Conservation (phyloP, 2,113 vertebrate species). For the Microtus pennsylvanicus region DNA sequence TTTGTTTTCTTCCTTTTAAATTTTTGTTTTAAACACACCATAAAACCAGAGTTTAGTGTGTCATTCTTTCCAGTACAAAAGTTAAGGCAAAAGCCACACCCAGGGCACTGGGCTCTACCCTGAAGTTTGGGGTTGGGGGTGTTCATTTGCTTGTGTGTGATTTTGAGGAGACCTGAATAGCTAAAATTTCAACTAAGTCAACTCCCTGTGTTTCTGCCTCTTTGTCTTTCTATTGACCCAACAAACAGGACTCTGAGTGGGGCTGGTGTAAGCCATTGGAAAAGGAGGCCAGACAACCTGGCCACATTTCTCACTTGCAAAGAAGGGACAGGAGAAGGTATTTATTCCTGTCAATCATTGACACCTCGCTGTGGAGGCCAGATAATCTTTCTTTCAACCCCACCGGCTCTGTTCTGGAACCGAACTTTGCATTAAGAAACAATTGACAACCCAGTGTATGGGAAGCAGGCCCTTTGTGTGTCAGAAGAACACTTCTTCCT, state of each 20-base stretch:
- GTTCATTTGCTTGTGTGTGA: background rate
- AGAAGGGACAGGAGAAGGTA: conserved; percentile 83
- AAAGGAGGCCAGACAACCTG: conserved; percentile 34
- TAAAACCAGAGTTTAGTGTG: background rate
- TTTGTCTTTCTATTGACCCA: background rate
- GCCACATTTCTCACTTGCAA: conserved; percentile 75
- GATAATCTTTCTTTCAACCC: conserved; percentile 78
- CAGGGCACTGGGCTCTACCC: fast-evolving
- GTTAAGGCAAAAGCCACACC: background rate
- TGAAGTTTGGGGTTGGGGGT: background rate
- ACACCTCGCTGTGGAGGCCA: conserved; percentile 85
- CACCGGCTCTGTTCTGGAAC: conserved; percentile 69
- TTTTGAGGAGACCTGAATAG: background rate
- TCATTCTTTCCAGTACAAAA: background rate
- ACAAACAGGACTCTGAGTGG: background rate
- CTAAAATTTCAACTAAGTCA: background rate
- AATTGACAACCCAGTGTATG: conserved; percentile 88
- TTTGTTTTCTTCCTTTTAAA: background rate
- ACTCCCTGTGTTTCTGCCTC: background rate
- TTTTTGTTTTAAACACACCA: background rate
- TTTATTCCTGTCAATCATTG: conserved; percentile 87
- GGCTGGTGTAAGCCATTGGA: conserved; percentile 41
- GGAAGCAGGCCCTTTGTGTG: conserved; percentile 88
- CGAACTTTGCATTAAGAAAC: conserved; percentile 85
- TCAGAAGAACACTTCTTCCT: conserved; percentile 87